These are phyloP conservation scores for Fregata magnificens DNA, from an alignment of 2,113 vertebrate species.

Conservation along the genomic window DNA sequence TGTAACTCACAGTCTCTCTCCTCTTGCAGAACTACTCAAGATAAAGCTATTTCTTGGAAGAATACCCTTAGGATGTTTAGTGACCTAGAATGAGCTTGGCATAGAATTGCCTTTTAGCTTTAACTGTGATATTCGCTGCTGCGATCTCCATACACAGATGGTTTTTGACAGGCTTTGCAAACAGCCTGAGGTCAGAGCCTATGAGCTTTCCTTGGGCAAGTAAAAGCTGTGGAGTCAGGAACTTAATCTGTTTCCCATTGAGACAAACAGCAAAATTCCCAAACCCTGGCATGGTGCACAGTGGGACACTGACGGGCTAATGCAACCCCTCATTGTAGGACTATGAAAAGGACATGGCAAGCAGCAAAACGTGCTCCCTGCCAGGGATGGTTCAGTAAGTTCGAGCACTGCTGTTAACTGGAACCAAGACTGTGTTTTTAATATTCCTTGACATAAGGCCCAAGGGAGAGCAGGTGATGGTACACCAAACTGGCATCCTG, in stretches of 20 bases:
- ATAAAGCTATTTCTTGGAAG: constrained; percentile 57
- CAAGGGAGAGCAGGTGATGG: not conserved
- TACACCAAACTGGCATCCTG: not conserved
- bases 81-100: constrained; percentile 61
- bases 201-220: not conserved
- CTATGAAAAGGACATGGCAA: not conserved
- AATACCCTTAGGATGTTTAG: constrained; percentile 56
- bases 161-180: constrained; percentile 45
- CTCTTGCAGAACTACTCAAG: constrained; percentile 3
- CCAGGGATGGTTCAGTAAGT: not conserved
- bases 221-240: not conserved
- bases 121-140: not conserved
- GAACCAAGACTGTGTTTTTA: not conserved
- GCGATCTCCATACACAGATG: not conserved
- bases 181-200: constrained; percentile 5
- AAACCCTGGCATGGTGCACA: not conserved
- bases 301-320: not conserved
- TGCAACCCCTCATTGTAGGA: not conserved
- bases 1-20: not conserved
- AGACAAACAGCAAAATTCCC: not conserved
- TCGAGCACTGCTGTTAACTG: not conserved
- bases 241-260: not conserved
- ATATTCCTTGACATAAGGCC: not conserved
- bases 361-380: not conserved
- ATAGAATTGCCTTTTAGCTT: constrained; percentile 49